phyloP scores from a whole-genome alignment of 2,797 vertebrate genomes.

The Hydrocynus forskahlii region DNA sequence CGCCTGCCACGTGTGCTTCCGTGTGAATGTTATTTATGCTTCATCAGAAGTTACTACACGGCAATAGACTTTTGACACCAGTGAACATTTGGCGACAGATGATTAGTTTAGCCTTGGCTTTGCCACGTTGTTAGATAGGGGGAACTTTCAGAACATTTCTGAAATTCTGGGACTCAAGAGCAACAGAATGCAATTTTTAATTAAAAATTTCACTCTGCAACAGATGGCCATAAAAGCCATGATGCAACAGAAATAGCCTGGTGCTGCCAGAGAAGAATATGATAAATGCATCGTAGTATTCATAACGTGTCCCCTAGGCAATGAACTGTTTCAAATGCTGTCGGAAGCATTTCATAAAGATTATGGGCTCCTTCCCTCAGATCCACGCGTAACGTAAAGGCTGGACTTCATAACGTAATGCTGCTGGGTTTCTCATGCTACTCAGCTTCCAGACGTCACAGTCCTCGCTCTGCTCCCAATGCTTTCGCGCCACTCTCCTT shows the following conservation, averaged over 20 bases:
- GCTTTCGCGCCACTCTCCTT: slow-evolving; percentile 39
- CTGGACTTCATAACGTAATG: slow-evolving; percentile 37
- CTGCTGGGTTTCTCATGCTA: slow-evolving; percentile 33
- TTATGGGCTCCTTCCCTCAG: slow-evolving; percentile 42
- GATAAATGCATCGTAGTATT: slow-evolving; percentile 51
- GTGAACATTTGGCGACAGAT: slow-evolving; percentile 15
- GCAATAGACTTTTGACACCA: slow-evolving; percentile 20
- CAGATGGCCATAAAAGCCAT: slow-evolving; percentile 57
- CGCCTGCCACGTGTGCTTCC: background rate
- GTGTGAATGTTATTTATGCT: background rate
- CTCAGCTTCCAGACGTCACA: slow-evolving; percentile 44
- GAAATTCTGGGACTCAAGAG: slow-evolving; percentile 37
- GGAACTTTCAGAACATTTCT: slow-evolving; percentile 7
- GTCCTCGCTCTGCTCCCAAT: slow-evolving; percentile 30
- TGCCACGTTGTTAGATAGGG: background rate
- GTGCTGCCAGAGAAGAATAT: slow-evolving; percentile 42
- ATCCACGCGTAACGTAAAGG: slow-evolving; percentile 29
- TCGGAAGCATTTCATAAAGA: slow-evolving; percentile 57
- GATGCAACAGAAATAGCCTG: slow-evolving; percentile 51
- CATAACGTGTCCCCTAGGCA: slow-evolving; percentile 50
- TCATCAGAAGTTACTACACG: slow-evolving; percentile 14
- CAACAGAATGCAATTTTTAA: slow-evolving; percentile 50
- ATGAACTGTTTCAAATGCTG: slow-evolving; percentile 56
- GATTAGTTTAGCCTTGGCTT: slow-evolving; percentile 25
- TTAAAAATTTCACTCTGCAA: slow-evolving; percentile 53